Base-by-base conservation (phyloP, 2,888 invertebrate species). In the Girardia tigrina region DNA sequence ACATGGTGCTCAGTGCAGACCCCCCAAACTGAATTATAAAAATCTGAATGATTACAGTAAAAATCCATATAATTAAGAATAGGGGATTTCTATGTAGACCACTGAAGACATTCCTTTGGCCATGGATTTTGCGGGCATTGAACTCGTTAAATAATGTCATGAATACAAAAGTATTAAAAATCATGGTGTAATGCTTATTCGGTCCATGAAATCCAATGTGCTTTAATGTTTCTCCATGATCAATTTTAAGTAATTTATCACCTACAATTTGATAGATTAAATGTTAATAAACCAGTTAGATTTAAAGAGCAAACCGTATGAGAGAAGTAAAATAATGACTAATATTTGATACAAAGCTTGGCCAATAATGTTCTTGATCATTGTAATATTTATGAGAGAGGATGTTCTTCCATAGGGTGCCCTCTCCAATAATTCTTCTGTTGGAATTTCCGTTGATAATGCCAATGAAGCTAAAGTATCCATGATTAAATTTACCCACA, bases 91-190 rank as follows among this genome's bases (percentile, higher is more conserved):
- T 91, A 86, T 93, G 91, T 80, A 98, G 89, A 80, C 97, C 97
- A 85, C 91, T 89, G 87, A 98, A 92, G 81, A 98, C 92, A 86
- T 98, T 97, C 80, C 98, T 88, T 87, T 99, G 95, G 79, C 97
- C 97, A 87, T 98, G 98, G 82, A 98, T 97, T 88, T 98, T 98
- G 82, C 98, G 88, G 79, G 97, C 95, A 87, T 99, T 98, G 85
- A 98, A 93, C 88, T 99, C 98, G 88, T 99, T 98, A 88, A 97
- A 98, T 79, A 98, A 88, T 16, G 98, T 98, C 98, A 98, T 99
- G 93, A 99, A 92, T 79, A 98, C 98, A 87, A 98, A 98, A 29
- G 95, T 91, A 87, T 98, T 98, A 88, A 99, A 99, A 84, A 98
- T 97, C 84, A 98, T 91, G 75, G 98, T 99, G 87, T 97, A 98